Percentiles rank a stretch among this genome's conserved stretches.
These are phyloP conservation scores for Parazoanthus swiftii DNA, from an alignment of 92 coral and sea anemone genomes.

Conservation along the genomic window DNA sequence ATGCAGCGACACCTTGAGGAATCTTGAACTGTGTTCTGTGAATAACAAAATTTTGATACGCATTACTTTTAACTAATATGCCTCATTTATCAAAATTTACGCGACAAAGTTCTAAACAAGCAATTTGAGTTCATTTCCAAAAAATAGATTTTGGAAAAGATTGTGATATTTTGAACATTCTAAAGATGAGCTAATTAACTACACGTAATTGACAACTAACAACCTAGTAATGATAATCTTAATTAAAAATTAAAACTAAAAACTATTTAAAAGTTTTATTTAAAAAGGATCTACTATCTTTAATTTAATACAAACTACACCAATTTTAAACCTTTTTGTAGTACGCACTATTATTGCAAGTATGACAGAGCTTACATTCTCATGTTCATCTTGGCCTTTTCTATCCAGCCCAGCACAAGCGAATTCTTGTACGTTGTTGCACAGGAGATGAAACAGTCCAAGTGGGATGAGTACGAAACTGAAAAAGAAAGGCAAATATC, in stretches of 20 bases:
- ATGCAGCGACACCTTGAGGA: conserved; percentile 97
- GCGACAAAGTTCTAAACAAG: background rate
- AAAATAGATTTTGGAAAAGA: too few species aligned
- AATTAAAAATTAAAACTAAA: too few species aligned
- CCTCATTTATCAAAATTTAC: background rate
- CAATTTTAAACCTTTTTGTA: too few species aligned
- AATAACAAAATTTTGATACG: background rate
- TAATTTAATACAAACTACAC: background rate
- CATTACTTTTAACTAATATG: background rate
- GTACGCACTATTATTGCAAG: background rate
- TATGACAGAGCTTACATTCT: conserved; percentile 74
- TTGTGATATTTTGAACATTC: background rate
- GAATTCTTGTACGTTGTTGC: conserved; percentile 92
- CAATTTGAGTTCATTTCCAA: too few species aligned
- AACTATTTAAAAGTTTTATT: too few species aligned
- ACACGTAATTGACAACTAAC: background rate
- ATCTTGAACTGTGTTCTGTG: conserved; percentile 87
- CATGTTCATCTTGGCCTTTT: conserved; percentile 87
- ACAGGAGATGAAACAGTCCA: conserved; percentile 97
- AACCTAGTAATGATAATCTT: too few species aligned
- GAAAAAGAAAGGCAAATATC: background rate
- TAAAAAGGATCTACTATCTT: background rate
- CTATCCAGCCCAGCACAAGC: conserved; percentile 96
- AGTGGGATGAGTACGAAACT: conserved; percentile 87
- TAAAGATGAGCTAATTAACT: too few species aligned